phyloP scores from a whole-genome alignment of 2,797 vertebrate species.

The Orestias chungarensis region DNA sequence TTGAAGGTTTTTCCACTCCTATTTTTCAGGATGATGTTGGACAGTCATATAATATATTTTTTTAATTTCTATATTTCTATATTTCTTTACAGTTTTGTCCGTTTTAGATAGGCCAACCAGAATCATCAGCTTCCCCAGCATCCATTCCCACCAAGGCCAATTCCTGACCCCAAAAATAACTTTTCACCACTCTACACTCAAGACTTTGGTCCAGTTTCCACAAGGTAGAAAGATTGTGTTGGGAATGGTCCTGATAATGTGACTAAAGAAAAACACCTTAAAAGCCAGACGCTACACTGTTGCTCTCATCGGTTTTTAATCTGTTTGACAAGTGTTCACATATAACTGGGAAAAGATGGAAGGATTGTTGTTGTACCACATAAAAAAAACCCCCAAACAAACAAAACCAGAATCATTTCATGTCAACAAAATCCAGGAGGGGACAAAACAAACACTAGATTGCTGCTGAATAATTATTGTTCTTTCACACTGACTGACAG shows the following conservation, averaged over 20 bases:
- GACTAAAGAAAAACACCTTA: background rate
- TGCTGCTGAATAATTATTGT: constrained; percentile 40
- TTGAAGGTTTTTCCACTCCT: too few species aligned
- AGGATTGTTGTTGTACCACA: background rate
- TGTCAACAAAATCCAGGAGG: constrained; percentile 10
- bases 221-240: too few species aligned
- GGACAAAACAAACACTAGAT: constrained; percentile 13
- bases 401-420: background rate
- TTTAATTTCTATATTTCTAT: background rate
- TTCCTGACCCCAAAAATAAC: background rate
- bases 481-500: constrained; percentile 66
- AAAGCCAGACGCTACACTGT: background rate
- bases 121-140: background rate
- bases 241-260: background rate
- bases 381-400: background rate
- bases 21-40: background rate
- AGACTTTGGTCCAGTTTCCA: background rate
- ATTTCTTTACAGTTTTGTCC: background rate
- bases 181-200: background rate
- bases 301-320: background rate
- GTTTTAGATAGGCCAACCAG: background rate
- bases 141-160: background rate
- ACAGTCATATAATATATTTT: background rate
- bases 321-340: background rate
- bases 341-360: background rate